Base-by-base conservation (phyloP, 2,888 invertebrate genomes). In the Bellardia pandia region DNA sequence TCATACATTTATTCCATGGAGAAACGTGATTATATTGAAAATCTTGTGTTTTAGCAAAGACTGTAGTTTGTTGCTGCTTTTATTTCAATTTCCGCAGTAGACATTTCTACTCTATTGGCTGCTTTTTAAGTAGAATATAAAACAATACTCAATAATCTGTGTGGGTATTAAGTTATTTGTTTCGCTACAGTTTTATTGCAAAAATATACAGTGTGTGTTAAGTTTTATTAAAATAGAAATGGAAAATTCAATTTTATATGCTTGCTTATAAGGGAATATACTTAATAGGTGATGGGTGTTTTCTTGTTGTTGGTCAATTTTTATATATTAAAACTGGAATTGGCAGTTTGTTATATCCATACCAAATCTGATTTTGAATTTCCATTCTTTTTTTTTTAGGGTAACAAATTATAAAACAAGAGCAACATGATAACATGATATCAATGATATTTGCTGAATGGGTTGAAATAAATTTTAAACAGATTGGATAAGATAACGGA, bases 1-100 rank as follows among this genome's bases (percentile, higher is more conserved):
- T 48, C 91, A 71, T 84, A 58, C 13, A 53, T 71, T 64, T 56
- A 53, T 53, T 51, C 33, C 11, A 37, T 6, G 48, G 7, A 33
- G 68, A 66, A 74, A 84, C 84, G 78, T 85, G 79, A 64, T 80
- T 62, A 37, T 42, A 71, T 48, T 64, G 64, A 30, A 85, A 76
- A 71, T 81, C 68, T 72, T 74, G 60, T 77, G 60, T 53, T 82
- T 81, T 74, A 51, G 42, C 40, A 42, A 69, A 77, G 53, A 69
- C 53, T 75, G 62, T 56, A 81, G 81, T 81, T 86, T 86, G 58
- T 72, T 68, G 13, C 66, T 75, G 71, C 48, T 86, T 68, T 81
- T 68, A 66, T 86, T 86, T 78, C 72, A 74, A 86, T 75, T 78
- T 86, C 86, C 86, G 74, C 48, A 68, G 74, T 42, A 86, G 86